A percentile compares a stretch with the other conserved stretches of the same genome.
phyloP scores from a whole-genome alignment of 2,888 invertebrate genomes.

The Seira musarum region DNA sequence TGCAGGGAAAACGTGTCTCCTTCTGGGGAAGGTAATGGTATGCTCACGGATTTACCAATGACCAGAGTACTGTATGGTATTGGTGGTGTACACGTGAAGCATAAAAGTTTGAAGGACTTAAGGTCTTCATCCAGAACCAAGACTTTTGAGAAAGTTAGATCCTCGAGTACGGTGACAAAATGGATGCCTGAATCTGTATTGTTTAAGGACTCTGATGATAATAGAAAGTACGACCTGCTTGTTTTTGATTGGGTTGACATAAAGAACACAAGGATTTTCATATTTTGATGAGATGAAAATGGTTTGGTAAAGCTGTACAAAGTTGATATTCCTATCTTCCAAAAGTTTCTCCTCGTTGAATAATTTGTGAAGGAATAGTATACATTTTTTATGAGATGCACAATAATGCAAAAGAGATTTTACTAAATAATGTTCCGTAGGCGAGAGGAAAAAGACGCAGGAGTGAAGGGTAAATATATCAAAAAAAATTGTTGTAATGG shows the following conservation, averaged over 20 bases:
- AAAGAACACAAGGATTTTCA: background rate
- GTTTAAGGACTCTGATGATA: background rate
- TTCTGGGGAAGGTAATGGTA: background rate
- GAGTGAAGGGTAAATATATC: background rate
- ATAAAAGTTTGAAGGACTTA: background rate
- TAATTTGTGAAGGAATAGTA: background rate
- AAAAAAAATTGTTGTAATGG: background rate
- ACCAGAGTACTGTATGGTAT: background rate
- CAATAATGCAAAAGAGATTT: conserved; percentile 16
- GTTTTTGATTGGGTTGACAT: conserved; percentile 10
- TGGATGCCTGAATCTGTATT: background rate
- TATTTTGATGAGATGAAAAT: background rate
- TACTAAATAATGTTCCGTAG: background rate
- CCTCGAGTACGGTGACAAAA: background rate
- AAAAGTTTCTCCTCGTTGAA: background rate
- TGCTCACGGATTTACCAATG: background rate
- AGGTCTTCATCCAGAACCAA: background rate
- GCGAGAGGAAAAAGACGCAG: background rate
- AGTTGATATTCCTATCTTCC: background rate
- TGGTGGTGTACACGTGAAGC: background rate
- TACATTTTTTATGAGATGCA: background rate
- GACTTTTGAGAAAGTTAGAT: background rate
- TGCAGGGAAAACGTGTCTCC: background rate
- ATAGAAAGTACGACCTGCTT: background rate
- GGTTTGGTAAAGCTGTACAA: background rate